Conservation (phyloP, 92 coral and sea anemone genomes). For the Actinostola sp. region DNA sequence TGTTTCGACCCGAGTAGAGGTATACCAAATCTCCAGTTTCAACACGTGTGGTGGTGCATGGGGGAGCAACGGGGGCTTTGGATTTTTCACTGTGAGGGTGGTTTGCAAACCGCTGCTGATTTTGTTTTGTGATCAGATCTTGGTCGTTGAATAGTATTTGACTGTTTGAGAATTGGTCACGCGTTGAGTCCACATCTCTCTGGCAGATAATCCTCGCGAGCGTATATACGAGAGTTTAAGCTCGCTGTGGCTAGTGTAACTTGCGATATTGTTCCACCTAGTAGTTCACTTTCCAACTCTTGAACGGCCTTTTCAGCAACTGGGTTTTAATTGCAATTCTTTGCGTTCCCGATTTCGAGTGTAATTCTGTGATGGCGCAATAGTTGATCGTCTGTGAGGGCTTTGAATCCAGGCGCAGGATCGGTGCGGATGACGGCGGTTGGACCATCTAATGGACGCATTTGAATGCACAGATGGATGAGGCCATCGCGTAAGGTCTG, state of each 20-base stretch:
- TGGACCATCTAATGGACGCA: constrained; percentile 68
- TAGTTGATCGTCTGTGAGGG: constrained; percentile 45
- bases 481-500: constrained; percentile 51
- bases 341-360: constrained; percentile 53
- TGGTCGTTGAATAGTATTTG: no score
- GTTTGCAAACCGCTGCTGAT: no score
- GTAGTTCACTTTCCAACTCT: constrained; percentile 32
- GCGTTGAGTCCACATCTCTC: constrained; percentile 15
- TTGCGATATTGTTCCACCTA: constrained; percentile 10
- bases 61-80: no score
- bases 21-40: no score
- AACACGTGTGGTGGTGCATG: no score
- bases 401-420: constrained; percentile 66
- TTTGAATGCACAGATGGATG: constrained; percentile 43
- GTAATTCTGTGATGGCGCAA: constrained; percentile 45
- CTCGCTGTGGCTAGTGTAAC: constrained; percentile 7
- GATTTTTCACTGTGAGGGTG: no score
- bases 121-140: no score
- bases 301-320: constrained; percentile 54
- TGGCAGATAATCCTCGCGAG: constrained; percentile 22
- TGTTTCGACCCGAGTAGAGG: no score
- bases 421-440: constrained; percentile 59
- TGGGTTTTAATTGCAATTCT: constrained; percentile 67
- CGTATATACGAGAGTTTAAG: constrained; percentile 36
- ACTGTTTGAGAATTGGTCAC: constrained; percentile 8